Conservation (phyloP, 1,140 invertebrate genomes). For the Homarus americanus region DNA sequence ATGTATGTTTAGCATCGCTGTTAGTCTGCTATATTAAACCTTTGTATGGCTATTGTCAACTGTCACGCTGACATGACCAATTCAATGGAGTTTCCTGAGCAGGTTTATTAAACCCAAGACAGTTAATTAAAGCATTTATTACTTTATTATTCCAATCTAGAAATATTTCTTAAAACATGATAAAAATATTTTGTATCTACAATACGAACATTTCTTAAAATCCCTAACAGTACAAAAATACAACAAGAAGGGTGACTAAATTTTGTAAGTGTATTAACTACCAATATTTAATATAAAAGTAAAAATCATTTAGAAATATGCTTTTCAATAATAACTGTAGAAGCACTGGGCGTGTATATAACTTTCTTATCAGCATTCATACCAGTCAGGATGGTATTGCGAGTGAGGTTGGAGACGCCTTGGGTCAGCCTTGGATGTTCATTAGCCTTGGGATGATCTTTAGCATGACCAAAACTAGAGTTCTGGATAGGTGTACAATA, state of each 20-base stretch:
- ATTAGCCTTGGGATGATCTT: neutral
- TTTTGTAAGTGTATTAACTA: neutral
- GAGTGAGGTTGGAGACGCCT: neutral
- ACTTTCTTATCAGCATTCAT: conserved; percentile 30
- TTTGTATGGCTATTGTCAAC: neutral
- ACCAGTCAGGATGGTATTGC: neutral
- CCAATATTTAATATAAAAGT: neutral
- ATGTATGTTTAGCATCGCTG: neutral
- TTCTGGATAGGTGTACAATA: conserved; percentile 60
- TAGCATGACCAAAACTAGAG: conserved; percentile 48
- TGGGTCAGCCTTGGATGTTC: neutral
- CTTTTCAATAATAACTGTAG: conserved; percentile 51
- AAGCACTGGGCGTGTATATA: conserved; percentile 46
- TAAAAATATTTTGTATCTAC: neutral
- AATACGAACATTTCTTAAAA: neutral
- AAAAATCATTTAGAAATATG: conserved; percentile 25
- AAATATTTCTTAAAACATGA: neutral
- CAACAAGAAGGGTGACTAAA: too few relatives aligned
- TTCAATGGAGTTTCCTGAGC: neutral
- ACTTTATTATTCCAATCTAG: neutral
- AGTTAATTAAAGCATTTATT: neutral
- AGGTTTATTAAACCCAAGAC: neutral
- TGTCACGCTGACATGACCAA: neutral
- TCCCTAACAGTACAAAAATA: too few relatives aligned
- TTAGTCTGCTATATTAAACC: neutral